Evolutionary conservation across 1,140 invertebrate species (phyloP).

Genomic region (Holotrichia oblita): DNA sequence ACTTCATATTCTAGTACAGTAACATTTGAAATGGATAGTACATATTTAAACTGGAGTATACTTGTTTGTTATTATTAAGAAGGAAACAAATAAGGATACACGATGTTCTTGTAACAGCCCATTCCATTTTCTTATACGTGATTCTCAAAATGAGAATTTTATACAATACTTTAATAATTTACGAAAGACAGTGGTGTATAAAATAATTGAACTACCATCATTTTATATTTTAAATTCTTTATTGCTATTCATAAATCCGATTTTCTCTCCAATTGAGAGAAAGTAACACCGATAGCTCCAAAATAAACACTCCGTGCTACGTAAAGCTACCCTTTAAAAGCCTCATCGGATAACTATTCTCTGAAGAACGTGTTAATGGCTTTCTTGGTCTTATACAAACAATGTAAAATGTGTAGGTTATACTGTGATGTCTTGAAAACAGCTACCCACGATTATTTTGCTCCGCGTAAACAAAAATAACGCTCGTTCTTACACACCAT

Average conservation of each 20-base stretch:
- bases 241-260: neutral
- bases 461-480: neutral
- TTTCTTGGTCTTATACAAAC: neutral
- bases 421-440: neutral
- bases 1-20: too few species aligned
- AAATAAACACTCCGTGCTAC: neutral
- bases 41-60: too few species aligned
- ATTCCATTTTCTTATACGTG: too few species aligned
- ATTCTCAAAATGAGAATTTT: too few species aligned
- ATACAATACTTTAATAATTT: too few species aligned
- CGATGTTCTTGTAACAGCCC: too few species aligned
- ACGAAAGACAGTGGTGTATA: too few species aligned
- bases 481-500: neutral
- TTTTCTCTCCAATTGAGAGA: neutral
- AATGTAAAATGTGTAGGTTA: neutral
- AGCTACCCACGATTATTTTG: neutral
- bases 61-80: too few species aligned
- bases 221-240: constrained; percentile 7
- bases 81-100: too few species aligned
- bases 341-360: constrained; percentile 6
- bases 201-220: neutral
- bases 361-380: constrained; percentile 5
- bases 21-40: too few species aligned
- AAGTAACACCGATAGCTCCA: neutral
- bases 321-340: constrained; percentile 3